Evolutionary conservation across 2,888 invertebrate species (phyloP), one percentile per base, ranked within the genome.

Genomic region (Magallana nippona): DNA sequence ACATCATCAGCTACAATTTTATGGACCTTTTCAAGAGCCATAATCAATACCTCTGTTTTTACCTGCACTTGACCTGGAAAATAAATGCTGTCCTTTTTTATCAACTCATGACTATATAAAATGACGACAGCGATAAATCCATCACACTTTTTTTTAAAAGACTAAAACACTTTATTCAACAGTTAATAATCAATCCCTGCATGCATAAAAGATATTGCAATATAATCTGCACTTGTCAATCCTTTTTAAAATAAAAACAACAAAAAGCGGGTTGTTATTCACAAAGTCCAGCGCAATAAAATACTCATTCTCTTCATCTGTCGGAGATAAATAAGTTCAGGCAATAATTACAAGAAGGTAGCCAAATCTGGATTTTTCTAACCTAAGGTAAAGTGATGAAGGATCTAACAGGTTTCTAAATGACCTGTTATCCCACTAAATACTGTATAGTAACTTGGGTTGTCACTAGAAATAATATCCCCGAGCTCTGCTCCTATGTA

Each of bases 261-360:
- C 44, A 44, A 44, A 44, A 44, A 44, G 44, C 8, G 44, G 44
- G 44, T 44, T 44, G 44, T 44, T 44, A 44, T 44, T 44, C 44
- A 44, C 5, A 8, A 44, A 44, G 44, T 27, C 22, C 27, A 63
- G 63, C 32, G 63, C 32, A 71, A 71, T 71, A 27, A 27, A 71
- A 71, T 27, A 13, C 15, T 13, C 71, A 11, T 71, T 71, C 71
- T 27, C 71, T 27, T 15, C 15, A 22, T 27, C 10, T 71, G 27
- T 27, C 32, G 32, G 27, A 71, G 15, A 27, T 22, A 71, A 71
- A 60, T 60, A 60, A 22, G 71, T 71, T 71, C 71, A 71, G 27
- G 13, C 71, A 71, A 71, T 19, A 22, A 27, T 13, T 71, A 32
- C 32, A 1, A 71, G 44, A 8, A 71, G 71, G 71, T 71, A 63